phyloP scores from a whole-genome alignment of 1,140 invertebrate species.

The Nasonia vitripennis region DNA sequence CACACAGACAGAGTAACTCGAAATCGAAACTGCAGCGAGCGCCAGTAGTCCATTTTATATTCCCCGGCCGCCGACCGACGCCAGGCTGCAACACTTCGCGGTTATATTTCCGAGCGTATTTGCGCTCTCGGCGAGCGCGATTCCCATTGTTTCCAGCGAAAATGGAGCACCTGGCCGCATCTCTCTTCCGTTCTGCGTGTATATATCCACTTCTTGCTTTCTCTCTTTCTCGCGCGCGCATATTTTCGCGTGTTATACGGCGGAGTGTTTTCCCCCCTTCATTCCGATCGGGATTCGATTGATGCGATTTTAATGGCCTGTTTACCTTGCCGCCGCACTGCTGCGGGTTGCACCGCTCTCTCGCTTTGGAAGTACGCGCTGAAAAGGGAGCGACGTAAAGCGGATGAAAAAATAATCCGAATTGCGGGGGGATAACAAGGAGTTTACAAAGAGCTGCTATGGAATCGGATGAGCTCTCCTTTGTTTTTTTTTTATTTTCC shows the following conservation, averaged over 20 bases:
- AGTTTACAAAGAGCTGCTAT: background rate
- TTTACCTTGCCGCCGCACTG: slow-evolving; percentile 52
- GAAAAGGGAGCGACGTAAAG: background rate
- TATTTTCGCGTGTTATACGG: background rate
- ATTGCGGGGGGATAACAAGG: slow-evolving; percentile 5
- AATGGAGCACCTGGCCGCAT: slow-evolving; percentile 39
- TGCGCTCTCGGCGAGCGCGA: slow-evolving; percentile 47
- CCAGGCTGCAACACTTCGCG: slow-evolving; percentile 45
- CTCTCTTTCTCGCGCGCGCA: slow-evolving; percentile 13
- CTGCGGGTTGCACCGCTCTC: background rate
- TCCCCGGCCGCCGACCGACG: background rate
- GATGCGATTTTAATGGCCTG: slow-evolving; percentile 62
- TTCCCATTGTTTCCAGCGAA: slow-evolving; percentile 56
- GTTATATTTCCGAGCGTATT: slow-evolving; percentile 60
- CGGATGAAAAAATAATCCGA: background rate
- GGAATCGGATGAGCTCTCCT: background rate
- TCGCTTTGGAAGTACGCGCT: slow-evolving; percentile 15
- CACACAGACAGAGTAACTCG: background rate
- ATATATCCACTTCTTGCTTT: slow-evolving; percentile 5
- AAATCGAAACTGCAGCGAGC: slow-evolving; percentile 10
- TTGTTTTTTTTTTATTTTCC: background rate
- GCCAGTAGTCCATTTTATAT: slow-evolving; percentile 27
- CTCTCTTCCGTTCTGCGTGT: background rate
- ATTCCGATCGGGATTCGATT: slow-evolving; percentile 58
- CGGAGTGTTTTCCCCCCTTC: background rate